Conservation (phyloP, 2,797 vertebrate species). For the Etheostoma perlongum region DNA sequence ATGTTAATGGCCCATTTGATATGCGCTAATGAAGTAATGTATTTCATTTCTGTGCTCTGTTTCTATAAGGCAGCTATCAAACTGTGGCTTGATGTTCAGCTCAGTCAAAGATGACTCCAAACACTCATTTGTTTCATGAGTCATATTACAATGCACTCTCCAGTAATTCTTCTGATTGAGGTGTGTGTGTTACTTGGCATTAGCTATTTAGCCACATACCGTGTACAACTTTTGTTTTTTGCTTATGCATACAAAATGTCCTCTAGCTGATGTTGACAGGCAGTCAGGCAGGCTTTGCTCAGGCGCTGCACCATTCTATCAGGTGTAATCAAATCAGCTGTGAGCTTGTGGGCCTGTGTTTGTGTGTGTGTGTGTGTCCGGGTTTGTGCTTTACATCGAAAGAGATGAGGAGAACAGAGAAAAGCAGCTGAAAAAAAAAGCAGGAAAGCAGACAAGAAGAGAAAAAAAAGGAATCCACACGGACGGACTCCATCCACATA, state of each 20-base stretch:
- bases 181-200: slow-evolving; percentile 1
- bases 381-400: slow-evolving; percentile 40
- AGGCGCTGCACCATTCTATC: slow-evolving; percentile 59
- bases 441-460: neutral
- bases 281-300: slow-evolving; percentile 41
- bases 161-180: slow-evolving; percentile 2
- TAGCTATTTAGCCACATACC: slow-evolving; percentile 30
- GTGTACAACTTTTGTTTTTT: slow-evolving; percentile 30
- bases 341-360: slow-evolving; percentile 31
- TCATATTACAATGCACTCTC: slow-evolving; percentile 21
- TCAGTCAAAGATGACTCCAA: slow-evolving; percentile 33
- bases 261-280: slow-evolving; percentile 35
- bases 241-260: slow-evolving; percentile 32
- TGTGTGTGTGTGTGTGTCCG: slow-evolving; percentile 1
- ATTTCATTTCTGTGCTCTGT: slow-evolving; percentile 20
- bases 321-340: slow-evolving; percentile 69
- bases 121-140: slow-evolving; percentile 42
- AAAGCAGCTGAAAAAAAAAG: slow-evolving; percentile 2
- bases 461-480: neutral
- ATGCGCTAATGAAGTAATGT: slow-evolving; percentile 35
- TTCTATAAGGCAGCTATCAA: slow-evolving; percentile 12
- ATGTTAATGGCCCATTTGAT: slow-evolving; percentile 35
- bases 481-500: neutral
- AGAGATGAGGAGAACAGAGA: slow-evolving; percentile 22
- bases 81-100: slow-evolving; percentile 28